Conservation (phyloP, 2,113 vertebrate genomes). For the Cottus gobio region DNA sequence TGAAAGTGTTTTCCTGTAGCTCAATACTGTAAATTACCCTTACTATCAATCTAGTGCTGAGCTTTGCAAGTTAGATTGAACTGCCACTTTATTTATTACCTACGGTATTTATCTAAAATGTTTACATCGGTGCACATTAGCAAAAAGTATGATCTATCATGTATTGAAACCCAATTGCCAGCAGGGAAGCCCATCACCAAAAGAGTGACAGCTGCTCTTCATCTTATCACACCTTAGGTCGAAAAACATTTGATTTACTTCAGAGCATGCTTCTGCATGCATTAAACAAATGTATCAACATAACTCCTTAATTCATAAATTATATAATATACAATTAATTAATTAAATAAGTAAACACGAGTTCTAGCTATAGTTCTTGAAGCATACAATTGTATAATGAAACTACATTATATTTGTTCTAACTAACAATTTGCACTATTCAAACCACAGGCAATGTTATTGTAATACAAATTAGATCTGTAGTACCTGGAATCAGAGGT, state of each 20-base stretch:
- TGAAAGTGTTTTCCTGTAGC: conserved; percentile 43
- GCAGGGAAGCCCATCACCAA: conserved; percentile 16
- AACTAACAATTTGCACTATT: background rate
- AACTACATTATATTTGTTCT: background rate
- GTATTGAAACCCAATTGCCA: conserved; percentile 17
- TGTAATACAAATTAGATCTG: background rate
- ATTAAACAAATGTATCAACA: background rate
- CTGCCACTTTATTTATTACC: conserved; percentile 46
- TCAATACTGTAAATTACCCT: conserved; percentile 50
- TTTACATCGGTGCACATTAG: conserved; percentile 52
- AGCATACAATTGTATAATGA: background rate
- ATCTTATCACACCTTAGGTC: conserved; percentile 8
- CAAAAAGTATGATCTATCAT: conserved; percentile 37
- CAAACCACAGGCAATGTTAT: background rate
- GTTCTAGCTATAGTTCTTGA: background rate
- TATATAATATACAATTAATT: background rate
- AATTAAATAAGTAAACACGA: background rate
- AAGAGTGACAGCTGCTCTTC: conserved; percentile 32
- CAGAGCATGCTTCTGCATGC: background rate
- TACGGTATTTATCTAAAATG: conserved; percentile 57
- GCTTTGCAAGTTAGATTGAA: conserved; percentile 31
- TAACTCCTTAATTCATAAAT: background rate
- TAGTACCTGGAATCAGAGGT: conserved; percentile 1
- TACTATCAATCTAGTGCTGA: conserved; percentile 49
- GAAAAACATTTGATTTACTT: background rate